These are phyloP conservation scores for Struthio camelus DNA, from an alignment of 2,113 vertebrate genomes.

Conservation along the genomic window DNA sequence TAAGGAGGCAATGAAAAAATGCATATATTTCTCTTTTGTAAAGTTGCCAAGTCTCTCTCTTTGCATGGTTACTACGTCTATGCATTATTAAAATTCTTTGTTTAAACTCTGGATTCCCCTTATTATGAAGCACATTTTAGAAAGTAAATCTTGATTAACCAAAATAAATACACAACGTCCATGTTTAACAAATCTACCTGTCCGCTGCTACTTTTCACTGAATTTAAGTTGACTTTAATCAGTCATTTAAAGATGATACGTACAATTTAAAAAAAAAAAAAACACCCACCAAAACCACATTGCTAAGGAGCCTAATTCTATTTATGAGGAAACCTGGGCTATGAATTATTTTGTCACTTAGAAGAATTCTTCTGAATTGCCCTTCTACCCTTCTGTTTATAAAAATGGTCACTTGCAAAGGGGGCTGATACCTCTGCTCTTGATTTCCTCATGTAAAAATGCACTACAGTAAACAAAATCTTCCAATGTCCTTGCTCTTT, in stretches of 20 bases:
- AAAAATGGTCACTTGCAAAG: not conserved
- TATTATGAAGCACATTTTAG: not conserved
- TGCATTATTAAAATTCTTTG: slow-evolving; percentile 21
- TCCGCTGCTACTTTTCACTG: not conserved
- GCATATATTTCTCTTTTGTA: not conserved
- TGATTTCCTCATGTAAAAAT: not conserved
- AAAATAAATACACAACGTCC: not conserved
- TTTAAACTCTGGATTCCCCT: not conserved
- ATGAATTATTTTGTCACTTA: not conserved
- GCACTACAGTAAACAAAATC: not conserved
- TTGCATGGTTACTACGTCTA: not conserved
- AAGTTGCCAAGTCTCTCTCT: not conserved
- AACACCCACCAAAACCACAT: not conserved
- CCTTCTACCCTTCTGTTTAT: not conserved
- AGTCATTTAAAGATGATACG: not conserved
- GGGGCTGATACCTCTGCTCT: not conserved
- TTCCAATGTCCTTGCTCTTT: not conserved
- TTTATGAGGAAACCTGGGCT: not conserved
- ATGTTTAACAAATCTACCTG: not conserved
- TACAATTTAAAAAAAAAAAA: not conserved
- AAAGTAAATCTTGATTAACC: not conserved
- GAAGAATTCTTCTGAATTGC: not conserved
- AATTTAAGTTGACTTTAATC: not conserved
- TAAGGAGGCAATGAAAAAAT: slow-evolving; percentile 4
- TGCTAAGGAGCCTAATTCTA: not conserved